phyloP scores from a whole-genome alignment of 2,797 vertebrate species.

The Staurois parvus region DNA sequence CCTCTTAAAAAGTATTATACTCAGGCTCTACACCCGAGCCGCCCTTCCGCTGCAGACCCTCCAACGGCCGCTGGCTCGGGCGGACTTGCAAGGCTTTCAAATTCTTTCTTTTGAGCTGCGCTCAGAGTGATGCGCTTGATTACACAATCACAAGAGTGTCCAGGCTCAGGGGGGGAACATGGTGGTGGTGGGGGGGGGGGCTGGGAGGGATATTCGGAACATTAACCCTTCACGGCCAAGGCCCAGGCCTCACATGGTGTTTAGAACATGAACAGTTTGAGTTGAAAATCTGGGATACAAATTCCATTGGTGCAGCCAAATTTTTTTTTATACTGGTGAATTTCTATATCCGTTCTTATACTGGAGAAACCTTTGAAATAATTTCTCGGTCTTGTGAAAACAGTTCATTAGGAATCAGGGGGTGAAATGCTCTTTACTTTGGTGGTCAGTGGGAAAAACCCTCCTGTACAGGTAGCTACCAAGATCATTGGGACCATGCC shows the following conservation, averaged over 20 bases:
- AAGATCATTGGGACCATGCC: too few relatives aligned
- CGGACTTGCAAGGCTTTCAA: slow-evolving; percentile 26
- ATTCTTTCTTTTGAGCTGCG: slow-evolving; percentile 19
- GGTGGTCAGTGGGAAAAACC: too few relatives aligned
- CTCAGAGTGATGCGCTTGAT: slow-evolving; percentile 28
- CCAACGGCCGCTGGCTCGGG: not conserved
- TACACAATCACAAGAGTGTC: slow-evolving; percentile 57
- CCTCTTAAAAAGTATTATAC: not conserved
- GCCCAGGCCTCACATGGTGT: not conserved
- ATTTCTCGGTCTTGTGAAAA: too few relatives aligned
- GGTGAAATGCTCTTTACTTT: too few relatives aligned
- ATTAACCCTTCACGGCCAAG: not conserved
- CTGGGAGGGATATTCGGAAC: not conserved
- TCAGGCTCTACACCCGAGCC: not conserved
- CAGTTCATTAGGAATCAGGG: too few relatives aligned
- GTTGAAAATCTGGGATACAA: too few relatives aligned
- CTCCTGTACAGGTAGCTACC: too few relatives aligned
- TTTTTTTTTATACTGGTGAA: too few relatives aligned
- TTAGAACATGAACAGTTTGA: too few relatives aligned
- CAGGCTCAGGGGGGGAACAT: not conserved
- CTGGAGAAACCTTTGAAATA: too few relatives aligned
- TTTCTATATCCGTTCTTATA: too few relatives aligned
- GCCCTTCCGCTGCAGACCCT: not conserved
- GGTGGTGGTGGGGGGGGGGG: not conserved
- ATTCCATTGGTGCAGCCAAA: too few relatives aligned